Conservation (phyloP, 2,113 vertebrate genomes). For the Pelecanoides urinatrix region DNA sequence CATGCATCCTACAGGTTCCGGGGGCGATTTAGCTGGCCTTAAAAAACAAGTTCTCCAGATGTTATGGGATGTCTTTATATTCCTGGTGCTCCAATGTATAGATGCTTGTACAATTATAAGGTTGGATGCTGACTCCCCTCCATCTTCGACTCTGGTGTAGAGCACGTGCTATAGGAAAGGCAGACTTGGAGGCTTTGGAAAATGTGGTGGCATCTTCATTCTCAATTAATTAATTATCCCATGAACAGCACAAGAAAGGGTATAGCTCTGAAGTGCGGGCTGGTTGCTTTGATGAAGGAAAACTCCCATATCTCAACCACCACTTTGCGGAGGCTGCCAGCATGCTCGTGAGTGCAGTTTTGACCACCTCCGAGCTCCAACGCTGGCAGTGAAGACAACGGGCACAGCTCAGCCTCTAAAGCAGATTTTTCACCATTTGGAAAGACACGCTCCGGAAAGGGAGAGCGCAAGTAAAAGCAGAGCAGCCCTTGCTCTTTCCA, state of each 20-base stretch:
- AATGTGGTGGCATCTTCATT: not conserved
- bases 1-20: not conserved
- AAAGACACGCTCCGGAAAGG: not conserved
- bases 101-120: not conserved
- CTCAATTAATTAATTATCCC: not conserved
- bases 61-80: not conserved
- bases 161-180: not conserved
- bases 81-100: fast-evolving
- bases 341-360: not conserved
- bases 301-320: fast-evolving
- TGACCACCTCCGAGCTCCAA: not conserved
- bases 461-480: not conserved
- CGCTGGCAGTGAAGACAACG: not conserved
- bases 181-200: not conserved
- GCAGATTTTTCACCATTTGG: not conserved
- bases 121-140: not conserved
- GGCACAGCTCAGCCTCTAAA: not conserved
- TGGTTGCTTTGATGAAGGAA: not conserved
- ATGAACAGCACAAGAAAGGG: not conserved
- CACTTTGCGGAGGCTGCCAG: not conserved
- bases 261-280: not conserved
- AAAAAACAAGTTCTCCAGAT: not conserved
- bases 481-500: not conserved
- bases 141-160: not conserved
- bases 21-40: not conserved